phyloP scores from a whole-genome alignment of 2,888 invertebrate genomes.

The Pterostichus madidus region DNA sequence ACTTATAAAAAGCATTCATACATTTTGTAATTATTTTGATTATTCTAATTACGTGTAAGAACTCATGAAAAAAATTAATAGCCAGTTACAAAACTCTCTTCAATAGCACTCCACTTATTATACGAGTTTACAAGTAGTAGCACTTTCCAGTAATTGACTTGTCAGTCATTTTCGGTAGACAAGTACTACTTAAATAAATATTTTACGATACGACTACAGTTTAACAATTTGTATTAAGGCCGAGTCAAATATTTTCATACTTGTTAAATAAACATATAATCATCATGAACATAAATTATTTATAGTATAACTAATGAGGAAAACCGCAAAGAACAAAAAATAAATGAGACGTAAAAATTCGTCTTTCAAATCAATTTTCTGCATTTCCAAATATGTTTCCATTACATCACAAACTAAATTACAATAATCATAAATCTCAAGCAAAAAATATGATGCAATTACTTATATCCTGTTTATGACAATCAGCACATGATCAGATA shows the following conservation, averaged over 20 bases:
- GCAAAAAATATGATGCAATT: constrained; percentile 43
- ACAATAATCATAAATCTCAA: constrained; percentile 19
- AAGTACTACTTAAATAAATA: constrained; percentile 14
- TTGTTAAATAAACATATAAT: too few relatives aligned
- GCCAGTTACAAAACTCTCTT: constrained; percentile 18
- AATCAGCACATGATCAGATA: background rate
- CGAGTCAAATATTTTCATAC: too few relatives aligned
- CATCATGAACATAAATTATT: too few relatives aligned
- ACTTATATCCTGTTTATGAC: constrained; percentile 35
- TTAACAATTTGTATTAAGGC: too few relatives aligned
- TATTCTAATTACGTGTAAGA: background rate
- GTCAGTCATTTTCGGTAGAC: constrained; percentile 5
- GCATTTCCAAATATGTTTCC: constrained; percentile 2
- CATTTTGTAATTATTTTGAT: background rate
- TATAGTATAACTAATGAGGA: background rate
- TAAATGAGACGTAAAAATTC: constrained; percentile 18
- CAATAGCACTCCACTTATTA: background rate
- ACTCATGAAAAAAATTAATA: constrained; percentile 33
- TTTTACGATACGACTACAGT: background rate
- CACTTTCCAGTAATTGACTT: constrained; percentile 30
- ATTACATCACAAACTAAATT: constrained; percentile 33
- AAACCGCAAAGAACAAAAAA: background rate
- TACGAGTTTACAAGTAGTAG: constrained; percentile 9
- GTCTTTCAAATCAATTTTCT: constrained; percentile 21
- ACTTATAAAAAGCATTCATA: too few relatives aligned